A percentile compares a stretch with the other conserved stretches of the same genome.
Conservation (phyloP, 2,797 vertebrate genomes). For the Sebastes itinus region DNA sequence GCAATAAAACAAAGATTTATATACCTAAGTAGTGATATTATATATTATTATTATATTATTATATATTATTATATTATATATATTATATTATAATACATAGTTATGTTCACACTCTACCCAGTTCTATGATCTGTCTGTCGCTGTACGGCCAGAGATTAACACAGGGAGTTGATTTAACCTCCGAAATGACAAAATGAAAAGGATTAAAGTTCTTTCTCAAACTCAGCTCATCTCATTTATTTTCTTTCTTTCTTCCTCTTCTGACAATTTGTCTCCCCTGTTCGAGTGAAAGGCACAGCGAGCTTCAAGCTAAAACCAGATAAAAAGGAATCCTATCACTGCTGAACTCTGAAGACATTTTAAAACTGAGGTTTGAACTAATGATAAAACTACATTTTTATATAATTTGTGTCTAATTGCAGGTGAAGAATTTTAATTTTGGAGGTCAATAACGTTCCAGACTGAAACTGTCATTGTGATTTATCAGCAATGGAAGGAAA, state of each 20-base stretch:
- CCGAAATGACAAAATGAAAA: slow-evolving; percentile 31
- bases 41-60: too few relatives aligned
- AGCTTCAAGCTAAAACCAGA: slow-evolving; percentile 24
- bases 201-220: slow-evolving; percentile 48
- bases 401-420: slow-evolving; percentile 7
- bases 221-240: slow-evolving; percentile 38
- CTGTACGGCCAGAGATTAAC: not conserved
- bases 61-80: too few relatives aligned
- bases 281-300: slow-evolving; percentile 11
- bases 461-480: not conserved
- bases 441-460: not conserved
- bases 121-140: slow-evolving; percentile 10
- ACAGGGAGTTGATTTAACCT: slow-evolving; percentile 7
- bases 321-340: slow-evolving; percentile 9
- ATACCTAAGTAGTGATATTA: not conserved
- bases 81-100: not conserved
- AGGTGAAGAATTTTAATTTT: not conserved
- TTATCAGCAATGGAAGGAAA: not conserved
- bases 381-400: slow-evolving; percentile 15
- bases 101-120: not conserved
- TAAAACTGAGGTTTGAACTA: slow-evolving; percentile 19
- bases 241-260: slow-evolving; percentile 13
- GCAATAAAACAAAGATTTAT: not conserved
- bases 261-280: slow-evolving; percentile 20
- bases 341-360: slow-evolving; percentile 14